Conservation (phyloP, 1,140 invertebrate species). For the Sycophaga agraensis region DNA sequence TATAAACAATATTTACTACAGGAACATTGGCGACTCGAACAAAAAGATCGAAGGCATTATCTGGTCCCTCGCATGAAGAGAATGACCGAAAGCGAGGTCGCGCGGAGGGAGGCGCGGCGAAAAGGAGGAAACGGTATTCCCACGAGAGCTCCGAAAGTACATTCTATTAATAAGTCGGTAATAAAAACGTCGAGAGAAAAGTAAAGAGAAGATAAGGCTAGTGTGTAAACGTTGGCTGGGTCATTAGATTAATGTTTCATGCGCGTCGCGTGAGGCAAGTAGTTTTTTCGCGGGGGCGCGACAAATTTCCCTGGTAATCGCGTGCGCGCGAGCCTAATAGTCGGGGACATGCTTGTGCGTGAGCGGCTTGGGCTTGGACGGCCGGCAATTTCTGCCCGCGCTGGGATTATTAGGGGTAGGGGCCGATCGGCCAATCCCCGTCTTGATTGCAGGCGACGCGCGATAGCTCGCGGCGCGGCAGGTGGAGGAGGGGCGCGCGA, state of each 20-base stretch:
- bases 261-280: constrained; percentile 20
- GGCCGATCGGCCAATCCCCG: too few relatives aligned
- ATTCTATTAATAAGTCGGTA: not conserved
- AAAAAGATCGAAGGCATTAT: too few relatives aligned
- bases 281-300: not conserved
- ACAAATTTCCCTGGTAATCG: constrained; percentile 16
- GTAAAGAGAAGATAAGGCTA: not conserved
- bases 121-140: not conserved
- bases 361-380: not conserved
- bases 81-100: not conserved
- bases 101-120: not conserved
- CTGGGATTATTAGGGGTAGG: not conserved
- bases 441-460: not conserved
- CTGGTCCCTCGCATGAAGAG: too few relatives aligned
- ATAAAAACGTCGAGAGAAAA: not conserved
- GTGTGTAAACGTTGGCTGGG: not conserved
- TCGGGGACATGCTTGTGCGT: not conserved
- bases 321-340: constrained; percentile 8
- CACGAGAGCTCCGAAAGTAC: not conserved
- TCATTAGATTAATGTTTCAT: constrained; percentile 3
- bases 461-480: not conserved
- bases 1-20: too few relatives aligned
- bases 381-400: not conserved
- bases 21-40: too few relatives aligned
- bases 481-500: not conserved